A percentile compares a stretch with the other conserved stretches of the same genome.
phyloP scores from a whole-genome alignment of 2,888 invertebrate species.

The Eulithis prunata region DNA sequence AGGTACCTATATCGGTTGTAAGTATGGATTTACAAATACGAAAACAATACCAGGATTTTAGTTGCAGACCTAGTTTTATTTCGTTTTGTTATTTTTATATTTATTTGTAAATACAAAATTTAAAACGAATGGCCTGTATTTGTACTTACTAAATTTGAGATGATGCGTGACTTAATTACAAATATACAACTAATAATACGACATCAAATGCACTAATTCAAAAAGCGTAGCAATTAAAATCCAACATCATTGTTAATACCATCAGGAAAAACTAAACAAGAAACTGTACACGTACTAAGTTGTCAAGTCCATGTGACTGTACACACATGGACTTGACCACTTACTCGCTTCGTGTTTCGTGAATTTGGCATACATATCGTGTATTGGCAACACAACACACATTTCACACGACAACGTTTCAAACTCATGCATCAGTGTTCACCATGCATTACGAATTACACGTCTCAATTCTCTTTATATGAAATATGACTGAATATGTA shows the following conservation, averaged over 20 bases:
- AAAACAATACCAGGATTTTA: constrained; percentile 1
- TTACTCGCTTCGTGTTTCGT: not conserved
- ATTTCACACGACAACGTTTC: constrained; percentile 9
- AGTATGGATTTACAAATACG: not conserved
- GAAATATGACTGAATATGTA: constrained; percentile 1
- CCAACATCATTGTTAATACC: not conserved
- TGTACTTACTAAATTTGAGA: constrained; percentile 1
- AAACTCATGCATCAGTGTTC: constrained; percentile 23
- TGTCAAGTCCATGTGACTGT: no score
- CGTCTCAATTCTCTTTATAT: constrained; percentile 2
- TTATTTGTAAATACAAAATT: constrained; percentile 4
- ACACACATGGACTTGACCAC: not conserved
- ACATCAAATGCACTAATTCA: constrained; percentile 5
- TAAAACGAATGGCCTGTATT: not conserved
- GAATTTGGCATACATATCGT: not conserved
- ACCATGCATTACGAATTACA: constrained; percentile 16
- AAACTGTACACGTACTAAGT: not conserved
- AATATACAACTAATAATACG: not conserved
- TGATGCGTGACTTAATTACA: not conserved
- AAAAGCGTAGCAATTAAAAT: not conserved
- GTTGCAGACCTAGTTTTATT: not conserved
- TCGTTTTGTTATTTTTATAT: constrained; percentile 5
- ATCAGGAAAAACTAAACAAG: constrained; percentile 4
- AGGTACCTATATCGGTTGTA: not conserved
- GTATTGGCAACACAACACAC: constrained; percentile 5